These are phyloP conservation scores for Rhamnusium bicolor DNA, from an alignment of 2,888 invertebrate genomes.

Conservation along the genomic window DNA sequence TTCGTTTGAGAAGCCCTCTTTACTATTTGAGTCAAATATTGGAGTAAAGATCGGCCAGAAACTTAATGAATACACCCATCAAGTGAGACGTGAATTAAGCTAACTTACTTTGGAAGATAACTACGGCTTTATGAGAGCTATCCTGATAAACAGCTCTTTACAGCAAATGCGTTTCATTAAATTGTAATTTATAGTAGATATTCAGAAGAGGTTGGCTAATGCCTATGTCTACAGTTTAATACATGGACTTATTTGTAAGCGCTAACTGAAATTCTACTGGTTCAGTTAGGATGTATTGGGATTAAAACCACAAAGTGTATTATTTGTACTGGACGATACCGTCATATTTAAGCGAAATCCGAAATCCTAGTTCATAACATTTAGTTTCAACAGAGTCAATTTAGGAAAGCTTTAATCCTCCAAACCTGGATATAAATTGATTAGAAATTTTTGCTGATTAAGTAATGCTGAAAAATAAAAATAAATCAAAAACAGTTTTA, in stretches of 20 bases:
- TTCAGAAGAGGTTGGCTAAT: constrained; percentile 2
- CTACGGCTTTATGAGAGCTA: constrained; percentile 14
- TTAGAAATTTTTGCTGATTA: too few species aligned
- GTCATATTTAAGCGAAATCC: not conserved
- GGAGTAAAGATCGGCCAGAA: not conserved
- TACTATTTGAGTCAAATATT: not conserved
- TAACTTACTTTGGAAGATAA: constrained; percentile 18
- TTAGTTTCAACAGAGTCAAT: not conserved
- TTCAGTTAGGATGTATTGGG: not conserved
- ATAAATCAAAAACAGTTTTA: too few species aligned
- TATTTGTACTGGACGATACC: not conserved
- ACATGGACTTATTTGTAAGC: not conserved
- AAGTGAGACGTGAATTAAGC: constrained; percentile 16
- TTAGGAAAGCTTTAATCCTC: too few species aligned
- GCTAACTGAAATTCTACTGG: not conserved
- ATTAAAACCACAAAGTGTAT: not conserved
- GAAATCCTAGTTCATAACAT: not conserved
- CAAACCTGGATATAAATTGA: too few species aligned
- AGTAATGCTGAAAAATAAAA: too few species aligned
- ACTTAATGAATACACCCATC: constrained; percentile 24
- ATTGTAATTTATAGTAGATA: constrained; percentile 15
- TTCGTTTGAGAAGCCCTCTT: not conserved
- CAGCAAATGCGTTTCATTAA: constrained; percentile 4
- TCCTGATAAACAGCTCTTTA: constrained; percentile 21
- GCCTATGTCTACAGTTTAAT: not conserved